Percentiles rank a stretch among this genome's conserved stretches.
Conservation (phyloP, 2,888 invertebrate species). For the Ichneumoninae sp. region DNA sequence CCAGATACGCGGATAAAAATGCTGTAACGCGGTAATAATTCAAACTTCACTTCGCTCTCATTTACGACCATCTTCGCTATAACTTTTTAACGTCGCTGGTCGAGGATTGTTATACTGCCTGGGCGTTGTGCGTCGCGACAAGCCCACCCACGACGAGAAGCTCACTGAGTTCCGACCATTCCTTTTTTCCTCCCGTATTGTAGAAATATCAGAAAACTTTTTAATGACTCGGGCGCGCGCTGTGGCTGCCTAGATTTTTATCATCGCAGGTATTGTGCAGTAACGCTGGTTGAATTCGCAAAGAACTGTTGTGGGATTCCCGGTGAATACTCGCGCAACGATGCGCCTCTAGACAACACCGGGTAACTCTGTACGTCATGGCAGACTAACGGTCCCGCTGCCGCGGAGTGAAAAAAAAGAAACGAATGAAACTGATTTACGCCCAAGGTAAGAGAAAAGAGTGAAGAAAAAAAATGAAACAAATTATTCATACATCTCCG, state of each 20-base stretch:
- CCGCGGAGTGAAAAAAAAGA: neutral
- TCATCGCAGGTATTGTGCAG: neutral
- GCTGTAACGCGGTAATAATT: neutral
- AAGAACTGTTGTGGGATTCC: slow-evolving; percentile 4
- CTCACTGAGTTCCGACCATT: neutral
- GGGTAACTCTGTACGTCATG: neutral
- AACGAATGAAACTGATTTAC: slow-evolving; percentile 4
- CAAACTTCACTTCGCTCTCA: neutral
- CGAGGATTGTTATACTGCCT: neutral
- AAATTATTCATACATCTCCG: slow-evolving; percentile 27
- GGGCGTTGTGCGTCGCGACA: neutral
- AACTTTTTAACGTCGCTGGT: neutral
- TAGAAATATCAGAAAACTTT: slow-evolving; percentile 36
- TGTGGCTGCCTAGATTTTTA: neutral
- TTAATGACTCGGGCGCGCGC: slow-evolving; percentile 5
- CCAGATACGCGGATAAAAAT: neutral
- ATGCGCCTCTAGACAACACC: neutral
- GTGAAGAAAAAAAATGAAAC: neutral
- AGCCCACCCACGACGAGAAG: neutral
- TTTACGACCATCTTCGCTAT: neutral
- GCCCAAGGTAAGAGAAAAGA: neutral
- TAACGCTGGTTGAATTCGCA: slow-evolving; percentile 12
- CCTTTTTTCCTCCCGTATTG: neutral
- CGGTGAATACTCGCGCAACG: neutral
- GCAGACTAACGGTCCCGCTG: neutral